Evolutionary conservation across 2,113 vertebrate genomes (phyloP).

Genomic region (Pitta sordida): DNA sequence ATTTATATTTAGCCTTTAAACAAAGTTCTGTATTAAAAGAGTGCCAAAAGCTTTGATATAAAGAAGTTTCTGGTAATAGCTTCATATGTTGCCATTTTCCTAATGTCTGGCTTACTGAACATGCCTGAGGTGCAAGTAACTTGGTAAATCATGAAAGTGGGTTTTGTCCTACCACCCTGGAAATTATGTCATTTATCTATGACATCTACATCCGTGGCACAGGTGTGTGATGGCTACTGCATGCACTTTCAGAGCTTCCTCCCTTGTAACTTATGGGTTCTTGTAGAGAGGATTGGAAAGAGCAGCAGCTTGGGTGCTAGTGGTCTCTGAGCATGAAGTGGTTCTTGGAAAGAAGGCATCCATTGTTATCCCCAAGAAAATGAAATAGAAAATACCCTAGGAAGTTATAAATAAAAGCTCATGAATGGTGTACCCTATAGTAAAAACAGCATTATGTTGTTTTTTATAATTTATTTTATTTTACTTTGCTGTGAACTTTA

Average conservation of each 20-base stretch:
- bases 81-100: neutral
- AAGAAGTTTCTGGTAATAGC: neutral
- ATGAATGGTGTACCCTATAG: neutral
- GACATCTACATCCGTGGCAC: neutral
- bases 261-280: rapidly evolving
- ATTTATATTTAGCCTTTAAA: neutral
- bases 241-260: neutral
- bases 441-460: neutral
- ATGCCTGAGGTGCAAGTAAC: neutral
- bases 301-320: neutral
- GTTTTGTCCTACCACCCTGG: neutral
- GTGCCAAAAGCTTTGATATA: neutral
- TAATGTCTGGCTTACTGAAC: neutral
- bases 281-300: neutral
- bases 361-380: neutral
- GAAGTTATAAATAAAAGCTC: neutral
- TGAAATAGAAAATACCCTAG: neutral
- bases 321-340: neutral
- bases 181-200: neutral
- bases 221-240: neutral
- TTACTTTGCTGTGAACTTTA: neutral
- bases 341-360: neutral
- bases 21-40: neutral
- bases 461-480: too few relatives aligned
- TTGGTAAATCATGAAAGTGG: neutral